phyloP scores from a whole-genome alignment of 2,888 invertebrate genomes.

The Cartodere bifasciata region DNA sequence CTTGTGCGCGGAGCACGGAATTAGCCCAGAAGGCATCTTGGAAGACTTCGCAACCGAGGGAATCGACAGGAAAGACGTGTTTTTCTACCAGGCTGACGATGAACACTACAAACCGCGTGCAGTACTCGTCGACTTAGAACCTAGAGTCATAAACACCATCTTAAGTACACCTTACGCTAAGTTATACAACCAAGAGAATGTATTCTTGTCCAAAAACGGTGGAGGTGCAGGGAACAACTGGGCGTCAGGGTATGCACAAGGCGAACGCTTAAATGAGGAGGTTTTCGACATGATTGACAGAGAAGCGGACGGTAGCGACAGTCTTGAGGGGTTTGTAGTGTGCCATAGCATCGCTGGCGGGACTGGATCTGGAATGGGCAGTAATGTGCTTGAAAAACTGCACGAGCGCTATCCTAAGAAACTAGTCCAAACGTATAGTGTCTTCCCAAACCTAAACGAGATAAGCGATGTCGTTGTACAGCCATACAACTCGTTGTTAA shows the following conservation, averaged over 20 bases:
- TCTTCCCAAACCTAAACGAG: slow-evolving; percentile 89
- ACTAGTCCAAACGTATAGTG: slow-evolving; percentile 89
- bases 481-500: slow-evolving; percentile 84
- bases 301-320: slow-evolving; percentile 93
- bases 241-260: slow-evolving; percentile 87
- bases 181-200: slow-evolving; percentile 93
- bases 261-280: slow-evolving; percentile 79
- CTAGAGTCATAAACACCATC: slow-evolving; percentile 85
- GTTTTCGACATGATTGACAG: slow-evolving; percentile 91
- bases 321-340: slow-evolving; percentile 85
- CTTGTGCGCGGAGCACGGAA: slow-evolving; percentile 87
- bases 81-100: slow-evolving; percentile 95
- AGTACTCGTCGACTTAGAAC: slow-evolving; percentile 84
- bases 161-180: slow-evolving; percentile 71
- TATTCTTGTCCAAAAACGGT: slow-evolving; percentile 84
- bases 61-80: slow-evolving; percentile 87
- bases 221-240: slow-evolving; percentile 97
- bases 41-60: slow-evolving; percentile 78
- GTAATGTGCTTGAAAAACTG: slow-evolving; percentile 70
- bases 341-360: slow-evolving; percentile 97
- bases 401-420: slow-evolving; percentile 90
- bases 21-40: slow-evolving; percentile 81
- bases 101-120: slow-evolving; percentile 92
- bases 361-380: slow-evolving; percentile 94
- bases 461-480: slow-evolving; percentile 86